Conservation (phyloP, 2,113 vertebrate genomes). For the Machaerirhynchus nigripectus region DNA sequence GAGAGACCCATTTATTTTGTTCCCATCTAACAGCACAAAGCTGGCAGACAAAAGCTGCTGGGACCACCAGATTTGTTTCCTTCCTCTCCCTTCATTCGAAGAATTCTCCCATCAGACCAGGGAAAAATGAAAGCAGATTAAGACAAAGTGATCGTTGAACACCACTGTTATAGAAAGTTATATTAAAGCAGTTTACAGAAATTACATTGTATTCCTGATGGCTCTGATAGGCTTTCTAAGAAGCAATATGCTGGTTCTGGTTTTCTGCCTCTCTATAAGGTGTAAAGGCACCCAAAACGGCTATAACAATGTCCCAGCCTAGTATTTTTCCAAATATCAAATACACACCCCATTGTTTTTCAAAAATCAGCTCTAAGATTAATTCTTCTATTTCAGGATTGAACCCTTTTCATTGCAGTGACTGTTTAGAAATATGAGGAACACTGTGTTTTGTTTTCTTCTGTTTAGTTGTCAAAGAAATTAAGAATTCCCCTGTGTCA, state of each 20-base stretch:
- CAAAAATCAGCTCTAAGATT: not conserved
- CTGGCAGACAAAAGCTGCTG: not conserved
- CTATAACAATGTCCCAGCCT: not conserved
- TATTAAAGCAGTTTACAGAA: not conserved
- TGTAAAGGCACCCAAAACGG: not conserved
- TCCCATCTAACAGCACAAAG: not conserved
- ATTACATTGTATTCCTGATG: not conserved
- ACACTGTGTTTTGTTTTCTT: not conserved
- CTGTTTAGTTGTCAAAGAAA: not conserved
- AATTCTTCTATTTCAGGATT: not conserved
- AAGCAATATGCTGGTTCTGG: not conserved
- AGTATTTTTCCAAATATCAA: not conserved
- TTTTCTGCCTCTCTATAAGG: not conserved
- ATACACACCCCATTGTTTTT: not conserved
- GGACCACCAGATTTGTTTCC: not conserved
- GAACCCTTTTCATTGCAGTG: not conserved
- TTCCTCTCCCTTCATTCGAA: not conserved
- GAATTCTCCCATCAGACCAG: not conserved
- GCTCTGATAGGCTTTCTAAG: not conserved
- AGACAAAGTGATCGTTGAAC: not conserved
- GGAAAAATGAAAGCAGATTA: not conserved
- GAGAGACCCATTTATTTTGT: not conserved
- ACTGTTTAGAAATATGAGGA: not conserved
- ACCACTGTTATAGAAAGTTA: not conserved
- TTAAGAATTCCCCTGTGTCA: not conserved